Base-by-base conservation (phyloP, 2,113 vertebrate genomes). In the Nothoprocta pentlandii region DNA sequence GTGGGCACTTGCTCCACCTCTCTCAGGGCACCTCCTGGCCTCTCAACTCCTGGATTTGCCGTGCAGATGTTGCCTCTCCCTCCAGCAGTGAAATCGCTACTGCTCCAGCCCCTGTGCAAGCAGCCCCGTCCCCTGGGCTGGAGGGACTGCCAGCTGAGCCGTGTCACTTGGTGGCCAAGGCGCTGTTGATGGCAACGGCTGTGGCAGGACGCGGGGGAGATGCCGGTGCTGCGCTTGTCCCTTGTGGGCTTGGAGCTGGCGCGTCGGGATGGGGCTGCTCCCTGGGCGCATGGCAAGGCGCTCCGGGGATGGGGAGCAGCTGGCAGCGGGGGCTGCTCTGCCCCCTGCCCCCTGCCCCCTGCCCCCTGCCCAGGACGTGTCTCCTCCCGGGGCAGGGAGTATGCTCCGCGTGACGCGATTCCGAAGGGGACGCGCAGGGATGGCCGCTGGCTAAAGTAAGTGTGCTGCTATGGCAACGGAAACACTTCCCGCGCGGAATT, bases 401-500 rank as follows among this genome's bases (percentile, higher is more conserved):
- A 61, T 17, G 81, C 75, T 79, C 23, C 23, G 66, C 26, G 46
- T 36, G 68, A 23, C 36, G 26, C 56, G 66, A 8, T 8, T 82
- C 63, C 39, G 44, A 42, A 88, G 61, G 56, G 93, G 82, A 34
- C 49, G 3, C 0, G 28, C 71, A 80, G 67, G 16, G 82, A 71
- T 61, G 75, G 82, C 79, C 82, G 82, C 89, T 83, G 89, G 93
- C 63, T 89, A 54, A 83, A 85, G 80, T 66, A 66, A 82, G 77
- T 26, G 0, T 1, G 79, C 82, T 94, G 92, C 90, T 92, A 93
- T 94, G 87, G 93, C 93, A 94, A 95, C 93, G 1, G 44, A 63
- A 53, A 34, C 85, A 56, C 85, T 91, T 63, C 93, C 85, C 4
- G 3, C 22, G 58, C 68, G 54, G 62, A 61, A 16, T n/a, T 59